These are phyloP conservation scores for Platycnemis pennipes DNA, from an alignment of 2,888 invertebrate genomes.

Conservation along the genomic window DNA sequence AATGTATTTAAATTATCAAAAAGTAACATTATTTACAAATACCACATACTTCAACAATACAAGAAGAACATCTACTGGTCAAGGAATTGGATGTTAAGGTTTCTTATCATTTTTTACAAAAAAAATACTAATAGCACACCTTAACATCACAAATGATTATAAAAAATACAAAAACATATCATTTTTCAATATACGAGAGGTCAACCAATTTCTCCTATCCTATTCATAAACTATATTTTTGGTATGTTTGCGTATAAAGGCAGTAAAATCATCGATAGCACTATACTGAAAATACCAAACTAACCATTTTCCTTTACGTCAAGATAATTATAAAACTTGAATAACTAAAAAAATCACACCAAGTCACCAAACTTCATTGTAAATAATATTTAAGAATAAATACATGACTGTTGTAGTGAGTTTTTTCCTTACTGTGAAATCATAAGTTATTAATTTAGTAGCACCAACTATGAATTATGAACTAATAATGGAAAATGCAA, in stretches of 20 bases:
- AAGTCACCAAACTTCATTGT: slow-evolving; percentile 41
- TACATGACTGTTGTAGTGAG: slow-evolving; percentile 12
- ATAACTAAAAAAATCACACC: slow-evolving; percentile 1
- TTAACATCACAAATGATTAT: slow-evolving; percentile 46
- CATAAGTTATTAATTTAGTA: slow-evolving; percentile 33
- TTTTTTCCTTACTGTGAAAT: not conserved
- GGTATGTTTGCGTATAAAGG: not conserved
- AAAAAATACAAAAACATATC: slow-evolving; percentile 48
- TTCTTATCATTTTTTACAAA: not conserved
- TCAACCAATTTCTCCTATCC: not conserved
- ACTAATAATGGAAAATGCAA: slow-evolving; percentile 5
- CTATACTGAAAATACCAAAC: slow-evolving; percentile 11
- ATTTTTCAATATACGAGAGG: not conserved
- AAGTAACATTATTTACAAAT: slow-evolving; percentile 67
- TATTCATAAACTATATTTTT: not conserved
- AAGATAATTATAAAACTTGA: slow-evolving; percentile 3
- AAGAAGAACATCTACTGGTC: slow-evolving; percentile 42
- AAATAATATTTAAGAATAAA: slow-evolving; percentile 28
- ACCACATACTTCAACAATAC: slow-evolving; percentile 57
- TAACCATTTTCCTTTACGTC: slow-evolving; percentile 28
- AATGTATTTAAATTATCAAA: slow-evolving; percentile 67
- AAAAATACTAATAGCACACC: slow-evolving; percentile 46
- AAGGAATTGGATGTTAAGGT: slow-evolving; percentile 53
- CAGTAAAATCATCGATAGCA: not conserved
- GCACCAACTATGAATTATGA: slow-evolving; percentile 52